Conservation (phyloP, 1,140 invertebrate genomes). For the Glossosoma conforme region DNA sequence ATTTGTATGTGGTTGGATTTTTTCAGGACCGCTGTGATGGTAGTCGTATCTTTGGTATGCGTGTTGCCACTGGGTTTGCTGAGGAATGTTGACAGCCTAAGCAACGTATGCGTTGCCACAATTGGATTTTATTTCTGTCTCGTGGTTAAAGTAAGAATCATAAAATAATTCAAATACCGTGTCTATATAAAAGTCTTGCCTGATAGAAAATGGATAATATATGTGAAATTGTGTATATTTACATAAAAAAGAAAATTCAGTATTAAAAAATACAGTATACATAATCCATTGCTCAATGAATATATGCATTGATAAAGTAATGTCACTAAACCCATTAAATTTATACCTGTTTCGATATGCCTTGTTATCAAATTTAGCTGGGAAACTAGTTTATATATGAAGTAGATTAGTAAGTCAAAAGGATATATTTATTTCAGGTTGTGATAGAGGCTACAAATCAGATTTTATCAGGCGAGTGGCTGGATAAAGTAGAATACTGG, state of each 20-base stretch:
- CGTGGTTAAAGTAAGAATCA: conserved; percentile 78
- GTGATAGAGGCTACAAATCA: conserved; percentile 70
- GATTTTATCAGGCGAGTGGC: conserved; percentile 69
- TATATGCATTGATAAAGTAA: no score
- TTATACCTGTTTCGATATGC: no score
- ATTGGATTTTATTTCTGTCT: conserved; percentile 88
- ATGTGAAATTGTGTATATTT: no score
- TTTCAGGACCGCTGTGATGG: conserved; percentile 56
- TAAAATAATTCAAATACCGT: no score
- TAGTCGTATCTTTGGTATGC: conserved; percentile 74
- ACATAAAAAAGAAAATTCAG: no score
- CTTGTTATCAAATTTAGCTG: no score
- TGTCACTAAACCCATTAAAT: no score
- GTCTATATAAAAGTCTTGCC: no score
- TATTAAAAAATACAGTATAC: no score
- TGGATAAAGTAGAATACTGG: conserved; percentile 76
- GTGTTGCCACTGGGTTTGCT: conserved; percentile 86
- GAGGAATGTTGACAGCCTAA: conserved; percentile 87
- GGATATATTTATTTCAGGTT: conserved; percentile 53
- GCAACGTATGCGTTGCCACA: conserved; percentile 80
- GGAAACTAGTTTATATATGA: neutral
- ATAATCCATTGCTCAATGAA: no score
- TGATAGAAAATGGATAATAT: no score
- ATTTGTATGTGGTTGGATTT: no score
- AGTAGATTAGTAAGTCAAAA: neutral